Percentiles rank a stretch among this genome's conserved stretches.
These are phyloP conservation scores for Platysternon megacephalum DNA, from an alignment of 2,113 vertebrate genomes.

Conservation along the genomic window DNA sequence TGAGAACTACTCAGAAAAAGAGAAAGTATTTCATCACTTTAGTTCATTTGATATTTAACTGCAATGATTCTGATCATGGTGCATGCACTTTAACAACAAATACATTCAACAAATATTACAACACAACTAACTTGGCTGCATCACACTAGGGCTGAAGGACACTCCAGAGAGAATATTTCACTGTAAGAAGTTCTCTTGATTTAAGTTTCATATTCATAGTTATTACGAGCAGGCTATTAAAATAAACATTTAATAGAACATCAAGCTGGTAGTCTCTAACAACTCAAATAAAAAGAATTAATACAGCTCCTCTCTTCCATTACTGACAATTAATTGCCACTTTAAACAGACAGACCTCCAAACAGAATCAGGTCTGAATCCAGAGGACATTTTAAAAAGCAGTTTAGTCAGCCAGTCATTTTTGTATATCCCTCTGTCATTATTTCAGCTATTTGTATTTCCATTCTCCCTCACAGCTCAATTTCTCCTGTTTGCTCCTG, in stretches of 20 bases:
- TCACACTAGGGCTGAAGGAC: background rate
- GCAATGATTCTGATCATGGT: background rate
- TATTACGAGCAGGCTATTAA: background rate
- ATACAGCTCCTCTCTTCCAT: background rate
- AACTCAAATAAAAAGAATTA: background rate
- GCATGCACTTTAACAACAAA: too few relatives aligned
- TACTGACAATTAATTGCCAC: background rate
- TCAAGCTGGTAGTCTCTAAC: background rate
- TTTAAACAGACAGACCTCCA: background rate
- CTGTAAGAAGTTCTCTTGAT: background rate
- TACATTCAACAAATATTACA: background rate
- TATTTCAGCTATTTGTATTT: background rate
- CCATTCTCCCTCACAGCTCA: background rate
- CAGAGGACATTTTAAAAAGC: background rate
- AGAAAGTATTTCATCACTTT: background rate
- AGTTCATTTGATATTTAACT: background rate
- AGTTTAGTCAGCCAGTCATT: background rate
- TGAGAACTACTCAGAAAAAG: too few relatives aligned
- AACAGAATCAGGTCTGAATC: background rate
- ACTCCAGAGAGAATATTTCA: background rate
- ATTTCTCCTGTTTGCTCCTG: background rate
- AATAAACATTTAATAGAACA: background rate
- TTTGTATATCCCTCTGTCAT: background rate
- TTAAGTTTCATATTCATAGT: background rate
- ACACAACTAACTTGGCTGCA: background rate